Percentiles rank a stretch among this genome's conserved stretches.
phyloP scores from a whole-genome alignment of 2,888 invertebrate genomes.

The Lithophane leautieri region DNA sequence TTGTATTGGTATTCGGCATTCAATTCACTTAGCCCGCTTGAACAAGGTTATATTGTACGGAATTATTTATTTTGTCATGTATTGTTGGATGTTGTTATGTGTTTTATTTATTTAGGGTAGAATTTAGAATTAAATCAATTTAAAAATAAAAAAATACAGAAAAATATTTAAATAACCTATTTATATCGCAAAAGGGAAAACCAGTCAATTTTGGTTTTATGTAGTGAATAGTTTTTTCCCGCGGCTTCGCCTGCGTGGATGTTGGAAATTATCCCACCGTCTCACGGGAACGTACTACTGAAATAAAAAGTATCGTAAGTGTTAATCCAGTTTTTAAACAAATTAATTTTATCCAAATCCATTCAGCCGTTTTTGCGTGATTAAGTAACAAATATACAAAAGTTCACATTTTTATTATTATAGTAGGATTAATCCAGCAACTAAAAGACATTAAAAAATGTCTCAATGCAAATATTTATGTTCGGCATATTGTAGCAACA shows the following conservation, averaged over 20 bases:
- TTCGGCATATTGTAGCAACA: neutral
- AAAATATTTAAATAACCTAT: neutral
- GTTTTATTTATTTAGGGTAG: neutral
- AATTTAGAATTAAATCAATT: neutral
- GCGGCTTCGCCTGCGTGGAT: no score
- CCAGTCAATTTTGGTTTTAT: no score
- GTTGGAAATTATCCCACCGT: no score
- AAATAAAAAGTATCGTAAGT: no score
- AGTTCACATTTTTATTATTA: no score
- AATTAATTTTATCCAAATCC: no score
- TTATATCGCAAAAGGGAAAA: neutral
- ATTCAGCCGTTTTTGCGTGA: no score
- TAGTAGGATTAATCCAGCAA: neutral
- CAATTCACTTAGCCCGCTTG: conserved; percentile 63
- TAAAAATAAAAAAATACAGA: no score
- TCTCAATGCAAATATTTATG: neutral
- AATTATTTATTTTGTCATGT: conserved; percentile 59
- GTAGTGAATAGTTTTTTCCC: neutral
- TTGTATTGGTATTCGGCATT: conserved; percentile 72
- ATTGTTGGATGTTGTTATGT: neutral
- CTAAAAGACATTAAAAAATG: neutral
- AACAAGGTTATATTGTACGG: conserved; percentile 48
- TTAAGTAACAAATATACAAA: no score
- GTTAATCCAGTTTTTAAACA: no score
- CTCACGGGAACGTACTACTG: no score